Base-by-base conservation (phyloP, 2,797 vertebrate genomes). In the Epinephelus coioides region DNA sequence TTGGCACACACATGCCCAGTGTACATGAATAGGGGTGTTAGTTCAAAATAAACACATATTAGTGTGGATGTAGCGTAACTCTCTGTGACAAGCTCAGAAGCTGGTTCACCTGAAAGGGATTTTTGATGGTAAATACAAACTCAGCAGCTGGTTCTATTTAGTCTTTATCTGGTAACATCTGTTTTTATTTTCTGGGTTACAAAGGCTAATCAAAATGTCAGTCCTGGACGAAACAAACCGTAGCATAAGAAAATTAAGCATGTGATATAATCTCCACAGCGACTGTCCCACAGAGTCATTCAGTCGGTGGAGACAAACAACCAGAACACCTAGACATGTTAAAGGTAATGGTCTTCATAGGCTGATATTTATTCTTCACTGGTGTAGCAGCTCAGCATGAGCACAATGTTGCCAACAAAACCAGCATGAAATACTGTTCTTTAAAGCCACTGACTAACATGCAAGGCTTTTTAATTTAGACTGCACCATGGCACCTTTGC, bases 331-430 rank as follows among this genome's bases (percentile, higher is more conserved):
- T 72, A 70, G 38, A 73, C 59, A 25, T 63, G 77, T 69, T 55
- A 27, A 86, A 88, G 83, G 87, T 91, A 92, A 86, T 56, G 0
- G 49, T n/a, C 13, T 74, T 40, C 13, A 5, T 12, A 69, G 81
- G 38, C 43, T 69, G 1, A 51, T 62, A 14, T 69, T 61, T 23
- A 73, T 23, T 59, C 38, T 43, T 53, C 77, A 85, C 66, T 34
- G 67, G 53, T 67, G 50, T 17, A 38, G 66, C 54, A 47, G 78
- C 56, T 69, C 30, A 70, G 54, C 62, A 50, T 71, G 78, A 50
- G 40, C 84, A 78, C 80, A 71, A 14, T n/a, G 55, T 55, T 54
- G 10, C 53, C 43, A 2, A 4, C 34, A 59, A 53, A 75, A 61
- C 14, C 65, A 79, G 84, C 88, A 89, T 81, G 83, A 71, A 64